Base-by-base conservation (phyloP, 2,113 vertebrate species). In the Tricholaema leucomelas region DNA sequence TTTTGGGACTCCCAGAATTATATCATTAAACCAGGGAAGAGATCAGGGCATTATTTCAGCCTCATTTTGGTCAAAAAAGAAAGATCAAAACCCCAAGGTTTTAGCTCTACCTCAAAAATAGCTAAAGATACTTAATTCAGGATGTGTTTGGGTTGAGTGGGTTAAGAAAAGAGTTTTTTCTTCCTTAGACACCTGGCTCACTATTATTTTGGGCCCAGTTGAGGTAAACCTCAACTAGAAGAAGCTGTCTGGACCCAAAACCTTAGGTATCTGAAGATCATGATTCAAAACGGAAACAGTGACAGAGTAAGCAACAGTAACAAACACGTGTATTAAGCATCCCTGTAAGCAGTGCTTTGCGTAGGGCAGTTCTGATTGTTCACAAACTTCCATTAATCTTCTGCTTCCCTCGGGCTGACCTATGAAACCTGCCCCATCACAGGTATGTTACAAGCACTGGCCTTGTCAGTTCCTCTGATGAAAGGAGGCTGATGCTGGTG, bases 231-330 rank as follows among this genome's bases (percentile, higher is more conserved):
- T 50, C 23, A 18, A 44, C 42, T 44, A 16, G 7, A 44, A 17
- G 16, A 42, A 42, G 16, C 42, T 44, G 42, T 6, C 42, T 44
- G 42, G 42, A 44, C 42, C 42, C 42, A 50, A 50, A 50, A 50
- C 24, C 12, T 60, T 80, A 77, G 59, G 33, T 82, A 58, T 30
- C 86, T 79, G 42, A 89, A 67, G 30, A 23, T 50, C 36, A 30
- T 91, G 91, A 95, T 70, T 92, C 86, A 73, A 85, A 88, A 44
- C 92, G 84, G 92, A 96, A 92, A 92, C 46, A 77, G 1, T 92
- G 78, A 85, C 91, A 85, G 67, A 60, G 14, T 50, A 85, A 82
- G 79, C 66, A 84, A 61, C 54, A 63, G 50, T 60, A 70, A 59
- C 31, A 65, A 60, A 27, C 61, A 84, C 58, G 54, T 80, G 78